Evolutionary conservation across 1,140 invertebrate species (phyloP).

Genomic region (Ceratosolen fusciceps): DNA sequence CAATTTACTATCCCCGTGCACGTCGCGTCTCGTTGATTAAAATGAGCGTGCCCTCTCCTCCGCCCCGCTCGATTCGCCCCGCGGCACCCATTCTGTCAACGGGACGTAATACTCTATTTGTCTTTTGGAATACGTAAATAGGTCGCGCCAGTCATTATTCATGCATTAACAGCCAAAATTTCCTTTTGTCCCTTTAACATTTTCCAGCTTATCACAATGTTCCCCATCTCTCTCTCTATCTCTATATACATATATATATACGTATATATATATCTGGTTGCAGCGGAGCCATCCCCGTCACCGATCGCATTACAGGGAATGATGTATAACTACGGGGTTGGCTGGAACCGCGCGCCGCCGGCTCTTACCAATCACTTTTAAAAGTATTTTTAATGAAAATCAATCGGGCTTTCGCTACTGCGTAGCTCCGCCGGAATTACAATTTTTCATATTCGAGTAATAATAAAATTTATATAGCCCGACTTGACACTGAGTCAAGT

Average conservation of each 20-base stretch:
- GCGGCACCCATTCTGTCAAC: neutral
- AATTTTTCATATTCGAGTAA: neutral
- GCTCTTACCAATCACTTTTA: neutral
- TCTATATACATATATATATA: too few species aligned
- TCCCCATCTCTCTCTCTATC: too few species aligned
- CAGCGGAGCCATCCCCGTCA: too few species aligned
- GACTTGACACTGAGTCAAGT: too few species aligned
- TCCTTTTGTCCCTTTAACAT: neutral
- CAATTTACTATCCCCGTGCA: too few species aligned
- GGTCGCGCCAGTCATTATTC: neutral
- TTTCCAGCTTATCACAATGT: neutral
- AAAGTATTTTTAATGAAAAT: slow-evolving; percentile 10
- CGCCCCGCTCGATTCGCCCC: neutral
- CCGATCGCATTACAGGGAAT: neutral
- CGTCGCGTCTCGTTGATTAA: slow-evolving; percentile 38
- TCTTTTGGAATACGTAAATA: neutral
- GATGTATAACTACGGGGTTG: neutral
- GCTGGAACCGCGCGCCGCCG: neutral
- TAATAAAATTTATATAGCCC: too few species aligned
- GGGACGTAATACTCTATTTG: neutral
- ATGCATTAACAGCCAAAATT: neutral
- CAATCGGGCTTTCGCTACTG: neutral
- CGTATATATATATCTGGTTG: too few species aligned
- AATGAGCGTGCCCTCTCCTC: neutral
- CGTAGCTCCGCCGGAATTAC: neutral